phyloP scores from a whole-genome alignment of 2,888 invertebrate genomes.

The Baccha elongata region DNA sequence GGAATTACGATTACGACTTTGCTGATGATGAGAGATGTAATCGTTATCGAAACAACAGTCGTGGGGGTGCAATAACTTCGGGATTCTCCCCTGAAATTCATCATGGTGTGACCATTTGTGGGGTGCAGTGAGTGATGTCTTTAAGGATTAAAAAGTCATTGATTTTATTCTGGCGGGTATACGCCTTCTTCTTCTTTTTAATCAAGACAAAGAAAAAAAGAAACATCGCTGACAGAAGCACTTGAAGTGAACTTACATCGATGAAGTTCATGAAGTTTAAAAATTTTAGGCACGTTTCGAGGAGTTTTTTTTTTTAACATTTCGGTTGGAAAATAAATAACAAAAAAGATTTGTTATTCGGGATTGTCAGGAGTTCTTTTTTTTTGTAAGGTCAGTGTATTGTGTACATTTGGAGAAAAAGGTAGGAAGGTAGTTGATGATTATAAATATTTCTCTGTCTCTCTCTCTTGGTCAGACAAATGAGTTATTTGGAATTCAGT shows the following conservation, averaged over 20 bases:
- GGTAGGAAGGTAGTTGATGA: too few species aligned
- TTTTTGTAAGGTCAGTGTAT: conserved; percentile 57
- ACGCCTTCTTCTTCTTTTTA: conserved; percentile 9
- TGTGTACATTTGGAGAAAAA: not conserved
- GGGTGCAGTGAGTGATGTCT: conserved; percentile 13
- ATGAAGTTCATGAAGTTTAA: conserved; percentile 25
- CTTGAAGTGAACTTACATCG: conserved; percentile 27
- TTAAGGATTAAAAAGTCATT: conserved; percentile 45
- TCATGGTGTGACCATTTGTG: conserved; percentile 8
- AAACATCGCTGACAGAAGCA: conserved; percentile 30
- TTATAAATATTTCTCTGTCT: too few species aligned
- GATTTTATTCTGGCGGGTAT: conserved; percentile 30
- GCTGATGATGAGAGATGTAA: conserved; percentile 21
- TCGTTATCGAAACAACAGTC: conserved; percentile 26
- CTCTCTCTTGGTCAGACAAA: conserved; percentile 2
- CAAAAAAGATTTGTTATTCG: conserved; percentile 9
- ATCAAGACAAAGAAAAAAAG: not conserved
- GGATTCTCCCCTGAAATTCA: conserved; percentile 8
- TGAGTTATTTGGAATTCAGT: conserved; percentile 42
- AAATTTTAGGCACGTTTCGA: conserved; percentile 53
- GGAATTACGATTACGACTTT: conserved; percentile 9
- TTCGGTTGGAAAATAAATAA: conserved; percentile 18
- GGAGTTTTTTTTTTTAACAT: conserved; percentile 2
- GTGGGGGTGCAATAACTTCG: conserved; percentile 29
- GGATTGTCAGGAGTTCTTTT: not conserved